A percentile compares a stretch with the other conserved stretches of the same genome.
Conservation (phyloP, 1,140 invertebrate genomes). For the Drosophila kepulauana region DNA sequence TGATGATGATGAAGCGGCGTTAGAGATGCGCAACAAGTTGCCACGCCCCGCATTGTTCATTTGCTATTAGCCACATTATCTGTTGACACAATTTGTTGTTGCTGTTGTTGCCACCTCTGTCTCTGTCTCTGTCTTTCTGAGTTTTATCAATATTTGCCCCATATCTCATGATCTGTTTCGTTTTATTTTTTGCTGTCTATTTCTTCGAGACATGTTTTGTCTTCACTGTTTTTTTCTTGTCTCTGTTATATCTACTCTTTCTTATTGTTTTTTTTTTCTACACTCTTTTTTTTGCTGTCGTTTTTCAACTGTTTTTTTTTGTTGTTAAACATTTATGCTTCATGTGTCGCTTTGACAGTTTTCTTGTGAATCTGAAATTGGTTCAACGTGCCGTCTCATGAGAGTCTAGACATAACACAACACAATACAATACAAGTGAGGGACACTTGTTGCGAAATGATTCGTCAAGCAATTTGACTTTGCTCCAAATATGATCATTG, state of each 20-base stretch:
- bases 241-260: slow-evolving; percentile 1
- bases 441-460: slow-evolving; percentile 29
- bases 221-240: background rate
- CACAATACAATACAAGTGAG: background rate
- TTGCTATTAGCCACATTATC: slow-evolving; percentile 57
- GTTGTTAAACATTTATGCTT: slow-evolving; percentile 14
- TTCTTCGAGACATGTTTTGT: slow-evolving; percentile 6
- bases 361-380: slow-evolving; percentile 41
- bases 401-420: slow-evolving; percentile 7
- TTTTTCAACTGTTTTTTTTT: slow-evolving; percentile 1
- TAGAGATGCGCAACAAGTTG: slow-evolving; percentile 33
- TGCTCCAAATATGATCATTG: slow-evolving; percentile 46
- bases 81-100: slow-evolving; percentile 15
- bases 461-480: slow-evolving; percentile 41
- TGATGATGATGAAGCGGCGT: background rate
- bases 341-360: slow-evolving; percentile 10
- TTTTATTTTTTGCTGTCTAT: slow-evolving; percentile 5
- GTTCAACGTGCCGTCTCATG: slow-evolving; percentile 17
- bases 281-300: slow-evolving; percentile 1
- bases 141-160: slow-evolving; percentile 52
- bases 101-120: slow-evolving; percentile 24
- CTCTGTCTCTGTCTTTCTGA: background rate
- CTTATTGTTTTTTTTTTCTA: slow-evolving; percentile 1
- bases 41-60: slow-evolving; percentile 34
- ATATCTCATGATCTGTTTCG: slow-evolving; percentile 14